Evolutionary conservation across 1,140 invertebrate genomes (phyloP), one percentile per base, ranked within the genome.

Genomic region (Scaptomyza montana): DNA sequence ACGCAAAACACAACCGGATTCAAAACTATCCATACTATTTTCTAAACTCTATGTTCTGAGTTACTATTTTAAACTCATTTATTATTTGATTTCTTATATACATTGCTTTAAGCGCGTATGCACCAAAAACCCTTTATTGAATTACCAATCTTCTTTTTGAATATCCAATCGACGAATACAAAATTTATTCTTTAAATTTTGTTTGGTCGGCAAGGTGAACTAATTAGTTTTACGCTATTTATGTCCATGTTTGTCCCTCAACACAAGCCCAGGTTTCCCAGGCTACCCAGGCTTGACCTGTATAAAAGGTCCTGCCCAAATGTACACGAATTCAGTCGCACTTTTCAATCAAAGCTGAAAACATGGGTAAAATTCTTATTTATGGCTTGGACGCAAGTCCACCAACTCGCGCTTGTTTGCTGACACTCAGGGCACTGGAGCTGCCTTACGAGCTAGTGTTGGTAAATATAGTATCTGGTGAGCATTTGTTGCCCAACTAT

Each of bases 401-500:
- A 21, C 93, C 93, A 8, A 92, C 92, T 25, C 86, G 93, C 0
- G 84, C 93, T n/a, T 89, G 92, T 25, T 36, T 92, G 61, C 69
- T 94, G 5, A 77, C 89, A 0, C 90, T 92, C 1, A 92, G 92
- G 62, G 90, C 89, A 4, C 67, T 94, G 5, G 93, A 92, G 4
- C 53, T 94, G 9, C 89, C 93, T 49, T 75, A 93, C 7, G 90
- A 92, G 19, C 67, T 78, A 39, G 57, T 65, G 77, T 80, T 93
- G 5, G 92, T 94, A 0, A 93, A 96, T 85, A 78, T 96, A 0
- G 77, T 94, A 65, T 91, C 92, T 1, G 93, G 93, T 0, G 95
- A 96, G 63, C 93, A 96, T 69, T 84, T 94, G 45, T 94, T 92
- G 46, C 94, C 95, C n/a, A 95, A 96, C 80, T 97, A 59, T 51